A percentile compares a stretch with the other conserved stretches of the same genome.
Evolutionary conservation across 2,113 vertebrate genomes (phyloP).

Genomic region (Amazona guildingii): DNA sequence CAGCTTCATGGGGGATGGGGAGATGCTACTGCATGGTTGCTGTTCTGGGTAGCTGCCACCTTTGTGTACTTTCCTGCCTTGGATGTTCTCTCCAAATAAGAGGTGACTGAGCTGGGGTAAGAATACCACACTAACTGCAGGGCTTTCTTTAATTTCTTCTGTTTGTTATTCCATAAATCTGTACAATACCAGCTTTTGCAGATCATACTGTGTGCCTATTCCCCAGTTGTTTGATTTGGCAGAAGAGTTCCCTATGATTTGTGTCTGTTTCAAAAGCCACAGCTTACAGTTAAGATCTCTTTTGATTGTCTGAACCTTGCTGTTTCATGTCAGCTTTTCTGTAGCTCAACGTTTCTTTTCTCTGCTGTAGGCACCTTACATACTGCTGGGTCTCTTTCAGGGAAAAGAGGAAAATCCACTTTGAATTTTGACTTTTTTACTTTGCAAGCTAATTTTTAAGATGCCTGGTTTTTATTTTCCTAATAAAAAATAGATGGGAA

Average conservation of each 20-base stretch:
- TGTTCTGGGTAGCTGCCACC: background rate
- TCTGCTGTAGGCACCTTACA: fast-evolving
- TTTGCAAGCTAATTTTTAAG: background rate
- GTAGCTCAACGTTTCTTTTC: background rate
- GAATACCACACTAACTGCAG: background rate
- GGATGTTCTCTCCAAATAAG: background rate
- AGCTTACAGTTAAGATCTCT: background rate
- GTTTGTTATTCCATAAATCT: background rate
- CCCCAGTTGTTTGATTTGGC: background rate
- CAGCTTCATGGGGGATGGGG: background rate
- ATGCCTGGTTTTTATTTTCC: background rate
- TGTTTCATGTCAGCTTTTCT: background rate
- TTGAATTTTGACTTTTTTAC: background rate
- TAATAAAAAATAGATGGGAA: background rate
- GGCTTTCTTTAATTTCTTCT: background rate
- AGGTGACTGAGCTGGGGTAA: background rate
- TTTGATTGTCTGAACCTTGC: background rate
- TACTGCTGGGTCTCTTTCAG: background rate
- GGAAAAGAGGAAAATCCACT: background rate
- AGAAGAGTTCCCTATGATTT: background rate
- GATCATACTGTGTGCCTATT: background rate
- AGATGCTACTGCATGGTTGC: background rate
- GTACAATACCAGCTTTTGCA: background rate
- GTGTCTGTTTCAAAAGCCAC: background rate
- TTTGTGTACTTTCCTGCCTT: background rate